phyloP scores from a whole-genome alignment of 1,140 invertebrate genomes.

The Agrilus planipennis region DNA sequence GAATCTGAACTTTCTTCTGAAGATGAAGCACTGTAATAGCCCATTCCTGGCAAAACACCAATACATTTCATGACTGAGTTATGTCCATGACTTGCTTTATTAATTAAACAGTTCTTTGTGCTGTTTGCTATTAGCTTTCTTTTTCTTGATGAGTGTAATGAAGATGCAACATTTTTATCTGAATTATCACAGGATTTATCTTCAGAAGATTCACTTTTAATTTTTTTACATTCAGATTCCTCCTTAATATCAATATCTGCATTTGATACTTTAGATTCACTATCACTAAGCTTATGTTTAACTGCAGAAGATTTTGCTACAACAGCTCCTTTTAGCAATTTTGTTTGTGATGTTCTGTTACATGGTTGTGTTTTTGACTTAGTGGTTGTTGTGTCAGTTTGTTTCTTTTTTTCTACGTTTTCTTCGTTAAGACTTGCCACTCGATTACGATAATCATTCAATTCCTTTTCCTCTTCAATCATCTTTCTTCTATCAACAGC shows the following conservation, averaged over 20 bases:
- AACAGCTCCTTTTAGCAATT: conserved; percentile 46
- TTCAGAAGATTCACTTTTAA: conserved; percentile 2
- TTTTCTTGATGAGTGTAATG: too few species aligned
- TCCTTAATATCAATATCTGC: conserved; percentile 18
- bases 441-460: conserved; percentile 67
- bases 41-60: conserved; percentile 65
- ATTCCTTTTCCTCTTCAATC: conserved; percentile 67
- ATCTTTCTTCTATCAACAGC: conserved; percentile 70
- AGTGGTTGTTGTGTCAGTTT: conserved; percentile 38
- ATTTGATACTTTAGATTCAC: conserved; percentile 31
- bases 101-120: too few species aligned
- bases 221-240: conserved; percentile 15
- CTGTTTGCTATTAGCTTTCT: too few species aligned
- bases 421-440: conserved; percentile 70
- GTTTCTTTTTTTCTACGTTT: conserved; percentile 50
- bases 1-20: conserved; percentile 50
- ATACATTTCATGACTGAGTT: conserved; percentile 48
- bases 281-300: conserved; percentile 50
- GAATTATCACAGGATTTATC: conserved; percentile 15
- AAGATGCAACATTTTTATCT: conserved; percentile 16
- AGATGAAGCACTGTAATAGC: conserved; percentile 57
- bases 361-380: conserved; percentile 20
- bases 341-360: conserved; percentile 38
- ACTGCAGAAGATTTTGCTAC: conserved; percentile 39
- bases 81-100: too few species aligned